These are phyloP conservation scores for Leptinotarsa juncta DNA, from an alignment of 2,888 invertebrate species.

Conservation along the genomic window DNA sequence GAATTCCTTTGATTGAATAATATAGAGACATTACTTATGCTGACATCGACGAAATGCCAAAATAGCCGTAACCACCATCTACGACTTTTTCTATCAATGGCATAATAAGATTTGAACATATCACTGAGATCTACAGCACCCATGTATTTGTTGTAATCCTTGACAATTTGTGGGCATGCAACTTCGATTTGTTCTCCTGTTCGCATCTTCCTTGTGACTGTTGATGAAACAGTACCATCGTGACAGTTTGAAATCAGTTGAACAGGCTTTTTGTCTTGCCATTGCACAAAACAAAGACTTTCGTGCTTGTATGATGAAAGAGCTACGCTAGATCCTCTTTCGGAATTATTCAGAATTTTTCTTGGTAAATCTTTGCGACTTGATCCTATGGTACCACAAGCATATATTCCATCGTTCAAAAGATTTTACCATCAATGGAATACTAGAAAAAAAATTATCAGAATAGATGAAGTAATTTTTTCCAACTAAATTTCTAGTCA, in stretches of 20 bases:
- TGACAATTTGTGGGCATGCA: conserved; percentile 40
- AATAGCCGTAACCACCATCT: no score
- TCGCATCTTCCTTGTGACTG: conserved; percentile 22
- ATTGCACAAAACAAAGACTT: neutral
- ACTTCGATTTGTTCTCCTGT: conserved; percentile 19
- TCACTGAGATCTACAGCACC: conserved; percentile 56
- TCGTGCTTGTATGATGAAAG: no score
- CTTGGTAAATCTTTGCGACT: no score
- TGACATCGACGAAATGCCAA: no score
- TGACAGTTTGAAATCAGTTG: conserved; percentile 14
- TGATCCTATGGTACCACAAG: no score
- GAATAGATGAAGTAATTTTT: conserved; percentile 40
- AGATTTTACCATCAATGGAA: no score
- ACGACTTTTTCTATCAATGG: conserved; percentile 39
- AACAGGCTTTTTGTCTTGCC: conserved; percentile 24
- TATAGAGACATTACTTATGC: no score
- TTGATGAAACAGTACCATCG: conserved; percentile 14
- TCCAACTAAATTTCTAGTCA: conserved; percentile 27
- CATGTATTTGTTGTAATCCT: conserved; percentile 54
- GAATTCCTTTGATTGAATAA: no score
- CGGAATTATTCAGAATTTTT: no score
- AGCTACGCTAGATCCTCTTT: no score
- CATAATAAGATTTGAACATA: conserved; percentile 52
- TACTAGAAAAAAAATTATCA: conserved; percentile 43
- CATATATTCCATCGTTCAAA: no score